Conservation (phyloP, 2,113 vertebrate genomes). For the Crypturellus undulatus region DNA sequence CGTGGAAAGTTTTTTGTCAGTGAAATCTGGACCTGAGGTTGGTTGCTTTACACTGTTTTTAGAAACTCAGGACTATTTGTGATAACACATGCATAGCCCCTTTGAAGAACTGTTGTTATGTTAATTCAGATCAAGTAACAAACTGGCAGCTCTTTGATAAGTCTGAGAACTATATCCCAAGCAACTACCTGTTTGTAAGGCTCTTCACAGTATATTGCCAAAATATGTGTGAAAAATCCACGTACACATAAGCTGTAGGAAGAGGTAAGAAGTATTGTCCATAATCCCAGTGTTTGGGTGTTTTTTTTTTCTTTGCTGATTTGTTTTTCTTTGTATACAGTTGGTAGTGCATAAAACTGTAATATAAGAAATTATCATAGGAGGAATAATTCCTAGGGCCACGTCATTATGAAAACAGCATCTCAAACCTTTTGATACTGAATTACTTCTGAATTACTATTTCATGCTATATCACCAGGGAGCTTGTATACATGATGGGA, state of each 20-base stretch:
- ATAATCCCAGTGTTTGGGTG: not conserved
- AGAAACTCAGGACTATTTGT: not conserved
- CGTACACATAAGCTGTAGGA: not conserved
- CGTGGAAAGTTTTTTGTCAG: slow-evolving; percentile 91
- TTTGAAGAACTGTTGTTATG: not conserved
- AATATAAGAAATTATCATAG: not conserved
- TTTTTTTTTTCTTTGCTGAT: not conserved
- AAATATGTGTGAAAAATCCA: not conserved
- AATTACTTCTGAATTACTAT: not conserved
- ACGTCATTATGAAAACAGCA: not conserved
- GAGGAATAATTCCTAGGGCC: not conserved
- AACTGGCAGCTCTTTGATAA: not conserved
- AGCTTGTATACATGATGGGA: slow-evolving; percentile 87
- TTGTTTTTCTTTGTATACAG: not conserved
- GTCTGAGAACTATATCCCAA: too few relatives aligned
- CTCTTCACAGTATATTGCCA: not conserved
- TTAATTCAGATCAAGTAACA: not conserved
- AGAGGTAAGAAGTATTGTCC: not conserved
- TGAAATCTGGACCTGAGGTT: slow-evolving; percentile 88
- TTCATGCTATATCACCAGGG: slow-evolving; percentile 76
- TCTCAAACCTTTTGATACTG: not conserved
- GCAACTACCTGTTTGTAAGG: not conserved
- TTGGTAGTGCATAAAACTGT: not conserved
- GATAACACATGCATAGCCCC: not conserved
- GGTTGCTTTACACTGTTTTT: slow-evolving; percentile 40